Evolutionary conservation across 2,888 invertebrate genomes (phyloP).

Genomic region (Stictocephala bisonia): DNA sequence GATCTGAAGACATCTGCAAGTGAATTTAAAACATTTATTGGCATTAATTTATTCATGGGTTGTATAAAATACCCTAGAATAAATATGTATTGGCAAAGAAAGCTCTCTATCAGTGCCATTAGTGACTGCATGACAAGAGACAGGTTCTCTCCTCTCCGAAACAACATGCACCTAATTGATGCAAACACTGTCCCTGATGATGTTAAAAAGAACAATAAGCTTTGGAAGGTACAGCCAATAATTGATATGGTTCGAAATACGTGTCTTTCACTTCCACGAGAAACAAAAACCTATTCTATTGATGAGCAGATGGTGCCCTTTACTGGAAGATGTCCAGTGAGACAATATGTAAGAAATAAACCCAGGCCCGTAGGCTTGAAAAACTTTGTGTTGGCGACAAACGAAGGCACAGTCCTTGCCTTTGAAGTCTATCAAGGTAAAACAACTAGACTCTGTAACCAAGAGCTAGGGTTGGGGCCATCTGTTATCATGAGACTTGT

Average conservation of each 20-base stretch:
- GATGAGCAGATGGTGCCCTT: slow-evolving; percentile 46
- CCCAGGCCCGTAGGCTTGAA: slow-evolving; percentile 37
- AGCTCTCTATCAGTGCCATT: background rate
- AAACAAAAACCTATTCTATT: slow-evolving; percentile 12
- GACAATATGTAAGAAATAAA: slow-evolving; percentile 37
- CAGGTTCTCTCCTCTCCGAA: background rate
- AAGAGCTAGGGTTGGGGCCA: background rate
- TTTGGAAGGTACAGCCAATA: slow-evolving; percentile 40
- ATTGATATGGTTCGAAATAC: slow-evolving; percentile 1
- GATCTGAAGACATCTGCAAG: too few species aligned
- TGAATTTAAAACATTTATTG: slow-evolving; percentile 10
- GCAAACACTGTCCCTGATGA: background rate
- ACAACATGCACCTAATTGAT: slow-evolving; percentile 21
- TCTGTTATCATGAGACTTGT: slow-evolving; percentile 23
- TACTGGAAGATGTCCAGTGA: slow-evolving; percentile 1
- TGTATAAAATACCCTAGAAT: background rate
- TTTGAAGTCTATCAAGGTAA: slow-evolving; percentile 35
- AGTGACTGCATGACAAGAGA: background rate
- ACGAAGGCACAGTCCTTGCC: slow-evolving; percentile 14
- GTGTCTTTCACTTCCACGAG: slow-evolving; percentile 15
- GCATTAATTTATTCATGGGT: background rate
- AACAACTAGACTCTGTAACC: background rate
- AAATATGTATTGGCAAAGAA: slow-evolving; percentile 13
- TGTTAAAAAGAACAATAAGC: slow-evolving; percentile 19
- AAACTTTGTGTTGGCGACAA: background rate